Evolutionary conservation across 2,797 vertebrate species (phyloP), one percentile per base, ranked within the genome.

Genomic region (Leontocebus nigricollis): DNA sequence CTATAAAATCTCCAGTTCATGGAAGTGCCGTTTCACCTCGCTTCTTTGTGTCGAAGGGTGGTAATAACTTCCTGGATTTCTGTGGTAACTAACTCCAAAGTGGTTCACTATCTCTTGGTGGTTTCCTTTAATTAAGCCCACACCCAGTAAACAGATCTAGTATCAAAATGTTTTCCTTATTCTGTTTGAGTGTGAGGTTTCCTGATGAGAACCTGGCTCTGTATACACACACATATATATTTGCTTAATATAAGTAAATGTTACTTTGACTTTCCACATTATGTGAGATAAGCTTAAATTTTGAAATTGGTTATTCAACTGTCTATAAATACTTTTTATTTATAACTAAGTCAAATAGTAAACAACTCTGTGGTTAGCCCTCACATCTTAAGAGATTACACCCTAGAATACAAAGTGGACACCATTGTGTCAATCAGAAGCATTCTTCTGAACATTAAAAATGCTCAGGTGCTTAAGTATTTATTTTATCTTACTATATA

Each of bases 291-390:
- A 75, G 19, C 85, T 96, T 52, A 85, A n/a, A 61, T 50, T 83
- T 88, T 46, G 44, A 93, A 97, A 96, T 55, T 46, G 3, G 85
- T 93, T 96, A 57, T 70, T 97, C 75, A 14, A 20, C 57, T 84
- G 9, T 94, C 36, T 93, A 83, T 59, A 94, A 96, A 93, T 30
- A 12, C 46, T 92, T 96, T 93, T 73, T 41, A 93, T 93, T 89
- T 79, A 88, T 91, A 91, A 85, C 48, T 59, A 97, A 90, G 33
- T 92, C 33, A 81, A 46, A 90, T 73, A 87, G 39, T 33, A 86
- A 91, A 44, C 20, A 57, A 96, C 64, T 81, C 20, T 3, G 9
- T 22, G 13, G 64, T 95, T 72, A 92, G 12, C 24, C 20, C 1
- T 57, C 27, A 87, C 27, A 76, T 64, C 48, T 61, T 90, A 88